Evolutionary conservation across 2,888 invertebrate species (phyloP).

Genomic region (Achlya flavicornis): DNA sequence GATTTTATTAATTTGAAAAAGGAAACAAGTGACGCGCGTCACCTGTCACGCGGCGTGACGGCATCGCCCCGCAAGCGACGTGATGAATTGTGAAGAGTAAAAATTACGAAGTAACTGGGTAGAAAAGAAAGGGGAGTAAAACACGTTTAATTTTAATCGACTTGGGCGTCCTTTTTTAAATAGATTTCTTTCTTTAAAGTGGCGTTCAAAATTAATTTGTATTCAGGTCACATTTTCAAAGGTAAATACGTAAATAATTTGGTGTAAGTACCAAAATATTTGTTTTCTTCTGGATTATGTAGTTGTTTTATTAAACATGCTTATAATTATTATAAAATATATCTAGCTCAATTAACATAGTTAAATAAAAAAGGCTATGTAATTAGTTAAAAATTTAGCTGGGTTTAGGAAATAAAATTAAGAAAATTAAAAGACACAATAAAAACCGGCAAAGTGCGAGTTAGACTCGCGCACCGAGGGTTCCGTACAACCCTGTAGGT

Average conservation of each 20-base stretch:
- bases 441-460: too few relatives aligned
- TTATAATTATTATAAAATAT: too few relatives aligned
- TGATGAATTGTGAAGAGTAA: constrained; percentile 75
- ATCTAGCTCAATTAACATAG: too few relatives aligned
- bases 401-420: too few relatives aligned
- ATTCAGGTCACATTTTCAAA: background rate
- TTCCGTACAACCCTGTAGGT: too few relatives aligned
- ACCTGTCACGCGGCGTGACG: constrained; percentile 64
- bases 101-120: constrained; percentile 61
- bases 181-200: constrained; percentile 29
- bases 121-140: constrained; percentile 47
- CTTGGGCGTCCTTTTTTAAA: constrained; percentile 44
- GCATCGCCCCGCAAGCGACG: constrained; percentile 50
- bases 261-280: too few relatives aligned
- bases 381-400: too few relatives aligned
- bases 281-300: too few relatives aligned
- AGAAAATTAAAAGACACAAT: too few relatives aligned
- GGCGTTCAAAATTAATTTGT: constrained; percentile 5
- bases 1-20: constrained; percentile 66
- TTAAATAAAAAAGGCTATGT: too few relatives aligned
- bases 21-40: constrained; percentile 52
- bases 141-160: constrained; percentile 67
- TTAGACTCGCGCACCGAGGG: too few relatives aligned
- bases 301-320: too few relatives aligned
- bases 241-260: background rate